Conservation (phyloP, 2,113 vertebrate genomes). For the Gobius niger region DNA sequence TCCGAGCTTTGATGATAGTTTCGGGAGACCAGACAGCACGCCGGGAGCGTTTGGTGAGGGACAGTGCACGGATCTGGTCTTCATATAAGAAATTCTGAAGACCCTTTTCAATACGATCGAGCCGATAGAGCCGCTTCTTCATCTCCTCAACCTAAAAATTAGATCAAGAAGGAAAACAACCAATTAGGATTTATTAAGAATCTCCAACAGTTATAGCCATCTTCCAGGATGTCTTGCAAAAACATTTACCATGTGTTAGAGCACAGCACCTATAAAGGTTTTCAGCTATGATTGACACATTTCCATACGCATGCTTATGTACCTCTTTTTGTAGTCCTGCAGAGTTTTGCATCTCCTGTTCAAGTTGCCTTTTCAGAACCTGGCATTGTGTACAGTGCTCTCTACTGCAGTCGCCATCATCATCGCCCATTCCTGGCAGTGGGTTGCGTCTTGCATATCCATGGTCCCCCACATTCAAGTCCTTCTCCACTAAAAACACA, state of each 20-base stretch:
- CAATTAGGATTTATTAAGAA: background rate
- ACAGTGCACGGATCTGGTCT: slow-evolving; percentile 80
- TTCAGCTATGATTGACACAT: too few species aligned
- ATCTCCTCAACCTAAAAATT: slow-evolving; percentile 75
- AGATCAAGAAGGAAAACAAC: background rate
- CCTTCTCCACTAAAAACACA: slow-evolving; percentile 65
- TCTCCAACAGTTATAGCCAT: too few species aligned
- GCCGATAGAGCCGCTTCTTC: slow-evolving; percentile 79
- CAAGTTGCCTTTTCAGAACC: slow-evolving; percentile 76
- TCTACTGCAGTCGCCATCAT: slow-evolving; percentile 46
- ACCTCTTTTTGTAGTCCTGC: slow-evolving; percentile 77
- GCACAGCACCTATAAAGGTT: too few species aligned
- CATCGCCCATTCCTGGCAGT: slow-evolving; percentile 63
- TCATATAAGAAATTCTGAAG: slow-evolving; percentile 80
- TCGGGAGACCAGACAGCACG: slow-evolving; percentile 80
- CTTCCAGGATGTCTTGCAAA: background rate
- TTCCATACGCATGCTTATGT: background rate
- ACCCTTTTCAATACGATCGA: slow-evolving; percentile 78
- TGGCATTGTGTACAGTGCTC: slow-evolving; percentile 75
- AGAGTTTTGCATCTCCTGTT: slow-evolving; percentile 78
- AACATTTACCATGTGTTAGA: background rate
- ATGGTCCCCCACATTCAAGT: slow-evolving; percentile 76
- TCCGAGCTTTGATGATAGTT: slow-evolving; percentile 76
- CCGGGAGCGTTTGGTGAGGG: slow-evolving; percentile 77
- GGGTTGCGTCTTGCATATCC: slow-evolving; percentile 77